These are phyloP conservation scores for Gastracanthus pulcherrimus DNA, from an alignment of 2,888 invertebrate genomes.

Conservation along the genomic window DNA sequence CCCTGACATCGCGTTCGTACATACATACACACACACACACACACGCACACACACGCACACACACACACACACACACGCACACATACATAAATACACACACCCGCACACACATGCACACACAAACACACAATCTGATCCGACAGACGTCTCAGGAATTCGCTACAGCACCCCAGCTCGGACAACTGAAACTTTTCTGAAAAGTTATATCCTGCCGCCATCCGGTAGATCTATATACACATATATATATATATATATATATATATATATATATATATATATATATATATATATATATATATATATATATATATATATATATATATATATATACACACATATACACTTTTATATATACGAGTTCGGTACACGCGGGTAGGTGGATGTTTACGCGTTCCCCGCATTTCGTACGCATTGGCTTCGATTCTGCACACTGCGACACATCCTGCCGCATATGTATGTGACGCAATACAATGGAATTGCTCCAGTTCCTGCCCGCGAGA, in stretches of 20 bases:
- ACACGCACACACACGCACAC: no score
- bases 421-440: background rate
- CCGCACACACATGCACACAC: no score
- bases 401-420: background rate
- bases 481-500: conserved; percentile 6
- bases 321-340: no score
- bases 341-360: no score
- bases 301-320: background rate
- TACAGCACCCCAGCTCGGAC: background rate
- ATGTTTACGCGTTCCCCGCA: background rate
- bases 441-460: no score
- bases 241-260: background rate
- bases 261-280: background rate
- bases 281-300: background rate
- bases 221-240: background rate
- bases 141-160: background rate
- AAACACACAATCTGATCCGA: no score
- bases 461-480: conserved; percentile 20
- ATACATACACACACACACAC: no score
- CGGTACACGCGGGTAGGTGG: no score
- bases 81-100: no score
- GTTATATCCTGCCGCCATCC: background rate
- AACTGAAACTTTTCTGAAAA: conserved; percentile 1
- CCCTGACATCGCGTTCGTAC: no score
- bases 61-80: no score